phyloP scores from a whole-genome alignment of 2,113 vertebrate genomes.

The Epinephelus lanceolatus region DNA sequence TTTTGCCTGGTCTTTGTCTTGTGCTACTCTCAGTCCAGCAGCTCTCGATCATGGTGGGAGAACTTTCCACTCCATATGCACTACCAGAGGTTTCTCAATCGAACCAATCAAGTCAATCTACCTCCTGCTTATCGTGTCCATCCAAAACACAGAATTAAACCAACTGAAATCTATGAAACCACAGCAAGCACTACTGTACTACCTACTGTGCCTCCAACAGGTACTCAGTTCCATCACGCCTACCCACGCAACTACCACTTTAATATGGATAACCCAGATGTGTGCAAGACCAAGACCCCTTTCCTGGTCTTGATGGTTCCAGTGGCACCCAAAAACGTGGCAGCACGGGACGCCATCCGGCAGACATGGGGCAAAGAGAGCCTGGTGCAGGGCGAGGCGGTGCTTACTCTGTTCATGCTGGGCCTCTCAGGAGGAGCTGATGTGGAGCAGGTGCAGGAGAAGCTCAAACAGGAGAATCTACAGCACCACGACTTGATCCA shows the following conservation, averaged over 20 bases:
- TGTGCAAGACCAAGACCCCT: constrained; percentile 67
- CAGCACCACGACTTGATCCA: constrained; percentile 84
- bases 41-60: neutral
- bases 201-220: neutral
- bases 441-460: neutral
- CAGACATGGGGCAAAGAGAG: constrained; percentile 82
- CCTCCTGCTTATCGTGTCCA: neutral
- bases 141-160: neutral
- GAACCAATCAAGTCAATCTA: rapidly evolving
- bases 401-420: constrained; percentile 79
- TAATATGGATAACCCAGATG: constrained; percentile 75
- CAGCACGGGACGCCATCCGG: constrained; percentile 76
- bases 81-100: constrained; percentile 14
- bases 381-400: constrained; percentile 68
- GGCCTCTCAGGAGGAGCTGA: constrained; percentile 44
- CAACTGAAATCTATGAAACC: neutral
- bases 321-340: constrained; percentile 62
- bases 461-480: constrained; percentile 76
- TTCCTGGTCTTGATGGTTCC: constrained; percentile 87
- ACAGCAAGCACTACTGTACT: neutral
- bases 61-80: neutral
- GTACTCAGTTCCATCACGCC: constrained; percentile 46
- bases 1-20: neutral
- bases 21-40: neutral
- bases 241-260: constrained; percentile 82